These are phyloP conservation scores for Dolichopus griseipennis DNA, from an alignment of 2,888 invertebrate species.

Conservation along the genomic window DNA sequence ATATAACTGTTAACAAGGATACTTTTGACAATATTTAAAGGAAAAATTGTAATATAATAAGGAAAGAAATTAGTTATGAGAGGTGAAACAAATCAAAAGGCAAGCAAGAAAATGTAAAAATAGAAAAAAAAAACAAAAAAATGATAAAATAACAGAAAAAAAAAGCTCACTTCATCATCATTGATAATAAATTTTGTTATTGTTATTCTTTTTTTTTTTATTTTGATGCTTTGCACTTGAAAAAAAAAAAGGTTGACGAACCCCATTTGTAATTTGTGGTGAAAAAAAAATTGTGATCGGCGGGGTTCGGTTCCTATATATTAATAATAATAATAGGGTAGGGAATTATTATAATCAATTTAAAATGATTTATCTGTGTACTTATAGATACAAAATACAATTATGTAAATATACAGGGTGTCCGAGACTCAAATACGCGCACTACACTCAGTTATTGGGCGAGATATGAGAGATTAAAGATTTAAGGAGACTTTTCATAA, in stretches of 20 bases:
- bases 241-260: background rate
- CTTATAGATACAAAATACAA: too few species aligned
- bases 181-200: background rate
- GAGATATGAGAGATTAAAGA: too few species aligned
- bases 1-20: slow-evolving; percentile 1
- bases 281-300: too few species aligned
- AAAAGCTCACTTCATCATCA: background rate
- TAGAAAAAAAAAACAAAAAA: background rate
- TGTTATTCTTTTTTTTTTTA: background rate
- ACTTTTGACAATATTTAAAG: background rate
- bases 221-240: background rate
- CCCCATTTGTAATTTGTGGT: too few species aligned
- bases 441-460: too few species aligned
- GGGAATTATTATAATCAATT: too few species aligned
- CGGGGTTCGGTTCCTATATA: too few species aligned
- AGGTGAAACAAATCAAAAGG: background rate
- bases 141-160: background rate
- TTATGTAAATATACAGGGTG: too few species aligned
- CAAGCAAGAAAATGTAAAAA: background rate
- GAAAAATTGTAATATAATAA: background rate
- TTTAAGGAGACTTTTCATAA: too few species aligned
- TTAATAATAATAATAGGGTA: too few species aligned
- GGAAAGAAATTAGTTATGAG: background rate
- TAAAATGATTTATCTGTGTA: too few species aligned
- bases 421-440: too few species aligned